Base-by-base conservation (phyloP, 1,140 invertebrate genomes). In the Rhagoletis zephyria region DNA sequence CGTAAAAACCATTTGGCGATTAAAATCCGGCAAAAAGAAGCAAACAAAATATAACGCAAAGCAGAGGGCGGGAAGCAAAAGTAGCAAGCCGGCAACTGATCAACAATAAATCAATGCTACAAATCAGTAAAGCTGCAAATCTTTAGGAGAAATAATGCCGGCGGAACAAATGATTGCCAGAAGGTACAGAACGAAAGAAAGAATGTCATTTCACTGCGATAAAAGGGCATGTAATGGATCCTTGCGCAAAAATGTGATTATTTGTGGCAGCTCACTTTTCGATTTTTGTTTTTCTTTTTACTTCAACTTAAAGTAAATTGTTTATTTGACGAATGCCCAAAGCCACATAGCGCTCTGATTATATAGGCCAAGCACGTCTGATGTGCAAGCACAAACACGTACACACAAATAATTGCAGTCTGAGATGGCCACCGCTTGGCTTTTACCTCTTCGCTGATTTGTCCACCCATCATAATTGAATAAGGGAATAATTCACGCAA, bases 391-490 rank as follows among this genome's bases (percentile, higher is more conserved):
- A 56, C 51, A 56, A 16, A 81, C n/a, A 81, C 48, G 56, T n/a
- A 30, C 74, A 59, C 48, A 56, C n/a, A 81, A 0, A 19, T 12
- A 81, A 5, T 4, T 51, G 42, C 48, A 7, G 45, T 1, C n/a
- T 59, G n/a, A 4, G 74, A 5, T 19, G 4, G 14, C 4, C 19
- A 56, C 12, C 64, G 64, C 14, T 51, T 64, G 19, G 5, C 19
- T n/a, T 30, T 67, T 30, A 7, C 30, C n/a, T 65, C 90, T 89
- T 92, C 91, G 90, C 91, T 92, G 91, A 92, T 91, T 91, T 91
- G 91, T 92, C 91, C 91, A 89, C 89, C 12, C 91, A 90, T 91
- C 91, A 91, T 92, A 91, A 91, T 92, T 91, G 89, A 92, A 91
- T 92, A 91, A 92, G 91, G 90, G 89, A 91, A 90, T 90, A 90